These are phyloP conservation scores for Spisula subtruncata DNA, from an alignment of 2,888 invertebrate species.

Conservation along the genomic window DNA sequence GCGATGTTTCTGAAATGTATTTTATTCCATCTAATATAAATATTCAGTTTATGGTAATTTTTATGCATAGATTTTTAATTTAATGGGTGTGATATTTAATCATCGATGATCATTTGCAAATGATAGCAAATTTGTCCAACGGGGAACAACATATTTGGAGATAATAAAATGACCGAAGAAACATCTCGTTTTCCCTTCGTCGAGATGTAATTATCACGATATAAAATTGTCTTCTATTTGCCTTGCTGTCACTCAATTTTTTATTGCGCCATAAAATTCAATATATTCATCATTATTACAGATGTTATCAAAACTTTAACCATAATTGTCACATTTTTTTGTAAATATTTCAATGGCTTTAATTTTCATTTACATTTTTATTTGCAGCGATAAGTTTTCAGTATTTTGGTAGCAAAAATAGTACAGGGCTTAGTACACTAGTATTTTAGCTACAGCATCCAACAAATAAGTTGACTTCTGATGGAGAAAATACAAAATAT, in stretches of 20 bases:
- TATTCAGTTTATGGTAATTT: slow-evolving; percentile 32
- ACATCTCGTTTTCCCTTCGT: slow-evolving; percentile 34
- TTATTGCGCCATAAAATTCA: slow-evolving; percentile 69
- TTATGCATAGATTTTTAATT: slow-evolving; percentile 19
- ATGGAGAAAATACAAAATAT: not conserved
- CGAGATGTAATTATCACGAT: slow-evolving; percentile 47
- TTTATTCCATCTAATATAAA: not conserved
- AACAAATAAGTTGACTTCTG: not conserved
- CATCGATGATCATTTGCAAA: slow-evolving; percentile 25
- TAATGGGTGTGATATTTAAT: slow-evolving; percentile 28
- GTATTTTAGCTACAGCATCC: not conserved
- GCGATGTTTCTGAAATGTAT: not conserved
- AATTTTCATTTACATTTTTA: slow-evolving; percentile 60
- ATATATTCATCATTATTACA: slow-evolving; percentile 64
- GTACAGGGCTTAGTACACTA: not conserved
- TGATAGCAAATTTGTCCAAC: slow-evolving; percentile 35
- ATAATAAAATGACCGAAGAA: slow-evolving; percentile 47
- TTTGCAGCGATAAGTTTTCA: slow-evolving; percentile 13
- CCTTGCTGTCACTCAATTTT: slow-evolving; percentile 59
- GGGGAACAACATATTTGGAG: slow-evolving; percentile 37
- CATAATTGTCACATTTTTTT: slow-evolving; percentile 65
- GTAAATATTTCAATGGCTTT: slow-evolving; percentile 44
- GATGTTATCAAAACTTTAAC: slow-evolving; percentile 45
- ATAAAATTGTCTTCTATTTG: slow-evolving; percentile 53
- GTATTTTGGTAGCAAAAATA: not conserved